Evolutionary conservation across 2,888 invertebrate species (phyloP), one percentile per base, ranked within the genome.

Genomic region (Girardia tigrina): DNA sequence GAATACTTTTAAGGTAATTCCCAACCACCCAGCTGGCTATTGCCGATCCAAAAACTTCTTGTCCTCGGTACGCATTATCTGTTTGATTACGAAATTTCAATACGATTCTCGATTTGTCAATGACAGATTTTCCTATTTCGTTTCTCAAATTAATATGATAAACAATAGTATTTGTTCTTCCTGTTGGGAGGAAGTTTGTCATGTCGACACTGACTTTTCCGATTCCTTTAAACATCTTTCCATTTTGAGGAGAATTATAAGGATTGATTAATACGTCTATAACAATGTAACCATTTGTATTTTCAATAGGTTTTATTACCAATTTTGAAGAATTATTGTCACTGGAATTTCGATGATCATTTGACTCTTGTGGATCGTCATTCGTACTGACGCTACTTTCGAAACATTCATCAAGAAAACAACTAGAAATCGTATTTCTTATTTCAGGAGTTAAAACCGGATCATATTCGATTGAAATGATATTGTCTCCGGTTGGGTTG

Each of bases 331-430:
- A 56, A 56, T 56, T 56, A n/a, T 56, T 56, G 23, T n/a, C 56
- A 56, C 56, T 56, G 56, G 20, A 20, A 16, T 56, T 56, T 6
- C n/a, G 56, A 56, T 20, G 23, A 56, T 4, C 23, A n/a, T 20
- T 20, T 12, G 56, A 20, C 6, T 56, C 56, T 16, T 56, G 56
- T 20, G n/a, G 20, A 20, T 56, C 56, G 23, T 56, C 56, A n/a
- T 56, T 56, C n/a, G n/a, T n/a, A n/a, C n/a, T n/a, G n/a, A 56
- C 23, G 23, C 56, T 56, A n/a, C 56, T 56, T 56, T 56, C 56
- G n/a, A 56, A 56, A 56, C 56, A 56, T 56, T 56, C 56, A 56
- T 56, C 56, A 56, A 56, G 56, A 56, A 20, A 56, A 56, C 23
- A 56, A 6, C 56, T 23, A 12, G 56, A 23, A 56, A 56, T 4